Evolutionary conservation across 2,888 invertebrate genomes (phyloP).

Genomic region (Dynastes hyllus): DNA sequence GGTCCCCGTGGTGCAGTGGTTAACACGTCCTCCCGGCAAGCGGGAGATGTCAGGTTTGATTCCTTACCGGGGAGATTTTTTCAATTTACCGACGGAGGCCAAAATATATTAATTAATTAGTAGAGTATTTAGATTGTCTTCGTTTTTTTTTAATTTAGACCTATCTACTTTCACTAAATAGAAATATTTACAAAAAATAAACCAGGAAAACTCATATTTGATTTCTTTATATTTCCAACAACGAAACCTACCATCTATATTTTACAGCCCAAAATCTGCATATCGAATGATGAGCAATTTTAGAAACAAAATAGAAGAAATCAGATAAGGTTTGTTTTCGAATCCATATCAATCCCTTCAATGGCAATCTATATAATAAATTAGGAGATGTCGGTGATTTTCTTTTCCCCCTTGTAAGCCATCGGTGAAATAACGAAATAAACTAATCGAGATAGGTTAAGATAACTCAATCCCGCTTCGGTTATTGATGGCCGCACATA

Average conservation of each 20-base stretch:
- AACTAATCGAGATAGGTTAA: conserved; percentile 49
- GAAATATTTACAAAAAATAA: no score
- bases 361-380: conserved; percentile 38
- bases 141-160: no score
- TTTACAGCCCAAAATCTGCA: neutral
- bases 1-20: no score
- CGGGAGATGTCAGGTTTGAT: no score
- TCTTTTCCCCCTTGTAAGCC: conserved; percentile 32
- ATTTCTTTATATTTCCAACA: no score
- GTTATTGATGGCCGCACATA: conserved; percentile 59
- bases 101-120: no score
- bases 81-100: no score
- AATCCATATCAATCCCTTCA: conserved; percentile 28
- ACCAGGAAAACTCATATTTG: no score
- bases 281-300: neutral
- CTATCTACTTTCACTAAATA: no score
- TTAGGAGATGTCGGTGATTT: conserved; percentile 30
- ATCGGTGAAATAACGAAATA: conserved; percentile 47
- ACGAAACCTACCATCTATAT: neutral
- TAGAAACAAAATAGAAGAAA: conserved; percentile 2
- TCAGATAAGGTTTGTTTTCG: conserved; percentile 29
- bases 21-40: no score
- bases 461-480: conserved; percentile 50
- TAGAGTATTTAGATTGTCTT: no score
- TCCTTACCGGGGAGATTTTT: no score